These are phyloP conservation scores for Sylvietta virens DNA, from an alignment of 2,113 vertebrate species.

Conservation along the genomic window DNA sequence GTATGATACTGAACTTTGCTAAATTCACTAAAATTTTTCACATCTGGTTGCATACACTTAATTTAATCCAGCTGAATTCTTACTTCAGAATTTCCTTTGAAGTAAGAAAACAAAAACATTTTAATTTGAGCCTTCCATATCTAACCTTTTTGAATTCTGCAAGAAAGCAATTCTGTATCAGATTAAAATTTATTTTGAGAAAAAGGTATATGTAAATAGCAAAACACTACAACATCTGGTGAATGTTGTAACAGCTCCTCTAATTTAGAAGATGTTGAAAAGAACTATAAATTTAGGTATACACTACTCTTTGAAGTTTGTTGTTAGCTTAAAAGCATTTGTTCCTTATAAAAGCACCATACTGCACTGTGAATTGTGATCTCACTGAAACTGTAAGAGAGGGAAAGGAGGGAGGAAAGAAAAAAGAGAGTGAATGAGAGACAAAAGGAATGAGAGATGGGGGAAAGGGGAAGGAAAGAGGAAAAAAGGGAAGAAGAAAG, in stretches of 20 bases:
- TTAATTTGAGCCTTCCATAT: not conserved
- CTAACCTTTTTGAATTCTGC: not conserved
- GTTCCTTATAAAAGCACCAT: not conserved
- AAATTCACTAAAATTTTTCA: not conserved
- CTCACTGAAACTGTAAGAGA: not conserved
- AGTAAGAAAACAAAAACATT: not conserved
- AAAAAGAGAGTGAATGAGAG: not conserved
- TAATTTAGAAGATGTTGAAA: not conserved
- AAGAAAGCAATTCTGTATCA: not conserved
- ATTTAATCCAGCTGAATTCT: not conserved
- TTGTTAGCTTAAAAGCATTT: not conserved
- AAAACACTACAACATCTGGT: not conserved
- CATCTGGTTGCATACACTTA: not conserved
- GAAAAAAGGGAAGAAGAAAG: not conserved
- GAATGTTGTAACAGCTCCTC: fast-evolving
- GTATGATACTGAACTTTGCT: not conserved
- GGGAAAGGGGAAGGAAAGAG: not conserved
- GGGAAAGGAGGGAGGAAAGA: not conserved
- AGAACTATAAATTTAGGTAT: not conserved
- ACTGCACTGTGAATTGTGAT: not conserved
- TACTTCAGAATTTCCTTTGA: not conserved
- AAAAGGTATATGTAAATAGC: not conserved
- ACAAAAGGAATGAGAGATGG: not conserved
- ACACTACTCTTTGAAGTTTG: not conserved
- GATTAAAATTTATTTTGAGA: not conserved